phyloP scores from a whole-genome alignment of 2,797 vertebrate genomes.

The Varecia variegata region DNA sequence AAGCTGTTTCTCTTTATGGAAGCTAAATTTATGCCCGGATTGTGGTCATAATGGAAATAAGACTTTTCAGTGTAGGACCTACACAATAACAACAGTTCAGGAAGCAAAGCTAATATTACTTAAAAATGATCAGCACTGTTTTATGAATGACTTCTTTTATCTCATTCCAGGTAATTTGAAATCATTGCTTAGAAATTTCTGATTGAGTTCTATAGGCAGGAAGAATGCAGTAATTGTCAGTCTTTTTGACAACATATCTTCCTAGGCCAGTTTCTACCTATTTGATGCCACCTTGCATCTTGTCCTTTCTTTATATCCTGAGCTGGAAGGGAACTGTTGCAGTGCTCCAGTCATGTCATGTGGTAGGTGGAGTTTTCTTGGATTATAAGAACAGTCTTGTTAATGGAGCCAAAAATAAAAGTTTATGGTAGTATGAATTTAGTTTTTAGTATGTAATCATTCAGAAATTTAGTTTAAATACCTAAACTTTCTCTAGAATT shows the following conservation, averaged over 20 bases:
- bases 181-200: conserved; percentile 61
- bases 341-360: neutral
- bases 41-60: conserved; percentile 16
- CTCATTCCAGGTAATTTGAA: conserved; percentile 37
- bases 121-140: conserved; percentile 43
- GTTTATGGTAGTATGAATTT: neutral
- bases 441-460: conserved; percentile 29
- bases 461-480: conserved; percentile 5
- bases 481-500: conserved; percentile 46
- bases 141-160: conserved; percentile 67
- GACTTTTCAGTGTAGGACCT: conserved; percentile 9
- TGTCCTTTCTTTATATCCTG: neutral
- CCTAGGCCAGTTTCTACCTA: neutral
- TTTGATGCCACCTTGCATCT: neutral
- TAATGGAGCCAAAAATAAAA: neutral
- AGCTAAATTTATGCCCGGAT: conserved; percentile 3
- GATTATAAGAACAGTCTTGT: conserved; percentile 27
- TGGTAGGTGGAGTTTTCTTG: conserved; percentile 44
- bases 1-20: neutral
- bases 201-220: conserved; percentile 53
- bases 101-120: conserved; percentile 48
- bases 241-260: conserved; percentile 47
- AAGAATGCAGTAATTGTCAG: conserved; percentile 64
- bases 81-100: neutral
- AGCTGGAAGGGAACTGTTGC: neutral